A percentile compares a stretch with the other conserved stretches of the same genome.
phyloP scores from a whole-genome alignment of 1,140 invertebrate species.

The Octopus sinensis region DNA sequence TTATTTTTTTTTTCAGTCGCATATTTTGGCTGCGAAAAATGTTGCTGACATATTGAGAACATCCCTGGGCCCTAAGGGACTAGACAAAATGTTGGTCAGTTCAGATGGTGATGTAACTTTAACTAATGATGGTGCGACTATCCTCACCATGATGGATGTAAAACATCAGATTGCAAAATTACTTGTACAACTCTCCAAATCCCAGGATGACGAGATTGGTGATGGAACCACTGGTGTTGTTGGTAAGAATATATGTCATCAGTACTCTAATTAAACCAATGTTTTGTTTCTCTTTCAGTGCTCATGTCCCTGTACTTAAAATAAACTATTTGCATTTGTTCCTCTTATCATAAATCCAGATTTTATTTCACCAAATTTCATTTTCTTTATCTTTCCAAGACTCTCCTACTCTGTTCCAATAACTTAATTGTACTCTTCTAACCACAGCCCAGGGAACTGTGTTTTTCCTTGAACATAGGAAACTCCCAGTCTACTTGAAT shows the following conservation, averaged over 20 bases:
- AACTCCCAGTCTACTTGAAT: too few species aligned
- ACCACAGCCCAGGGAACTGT: too few species aligned
- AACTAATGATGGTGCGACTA: slow-evolving; percentile 99
- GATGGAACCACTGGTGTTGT: slow-evolving; percentile 99
- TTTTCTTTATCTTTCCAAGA: too few species aligned
- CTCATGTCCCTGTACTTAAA: slow-evolving; percentile 5
- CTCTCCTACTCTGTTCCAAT: too few species aligned
- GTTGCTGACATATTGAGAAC: slow-evolving; percentile 87
- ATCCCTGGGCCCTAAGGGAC: slow-evolving; percentile 87
- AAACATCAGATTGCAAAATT: slow-evolving; percentile 97
- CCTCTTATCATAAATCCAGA: too few species aligned
- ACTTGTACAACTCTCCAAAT: slow-evolving; percentile 96
- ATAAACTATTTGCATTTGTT: slow-evolving; percentile 13
- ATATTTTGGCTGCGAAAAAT: slow-evolving; percentile 90
- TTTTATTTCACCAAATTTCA: too few species aligned
- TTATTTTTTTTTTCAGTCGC: slow-evolving; percentile 71
- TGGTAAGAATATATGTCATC: slow-evolving; percentile 58
- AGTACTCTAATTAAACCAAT: too few species aligned
- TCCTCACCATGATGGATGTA: slow-evolving; percentile 98
- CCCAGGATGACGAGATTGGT: slow-evolving; percentile 99
- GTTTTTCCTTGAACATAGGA: too few species aligned
- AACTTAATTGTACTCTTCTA: too few species aligned
- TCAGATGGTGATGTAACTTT: slow-evolving; percentile 97
- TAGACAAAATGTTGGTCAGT: slow-evolving; percentile 74
- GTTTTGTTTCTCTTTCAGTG: not conserved